Conservation (phyloP, 2,113 vertebrate species). For the Camelus dromedarius region DNA sequence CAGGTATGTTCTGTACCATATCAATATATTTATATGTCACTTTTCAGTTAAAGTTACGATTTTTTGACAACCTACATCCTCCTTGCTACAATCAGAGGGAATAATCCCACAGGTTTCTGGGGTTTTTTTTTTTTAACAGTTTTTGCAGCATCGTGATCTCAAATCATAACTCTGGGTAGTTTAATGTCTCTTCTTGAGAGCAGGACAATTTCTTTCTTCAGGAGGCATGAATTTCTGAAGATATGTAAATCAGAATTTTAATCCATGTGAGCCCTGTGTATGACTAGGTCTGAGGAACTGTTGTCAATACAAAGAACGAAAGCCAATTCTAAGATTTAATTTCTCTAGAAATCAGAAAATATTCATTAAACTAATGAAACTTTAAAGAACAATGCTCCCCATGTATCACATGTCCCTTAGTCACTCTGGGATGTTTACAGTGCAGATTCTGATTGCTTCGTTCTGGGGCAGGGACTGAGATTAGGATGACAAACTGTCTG, state of each 20-base stretch:
- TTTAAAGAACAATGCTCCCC: not conserved
- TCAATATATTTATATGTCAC: conserved; percentile 39
- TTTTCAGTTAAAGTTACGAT: conserved; percentile 66
- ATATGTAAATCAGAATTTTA: conserved; percentile 20
- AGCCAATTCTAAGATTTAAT: not conserved
- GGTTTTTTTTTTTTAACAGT: not conserved
- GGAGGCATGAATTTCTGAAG: not conserved
- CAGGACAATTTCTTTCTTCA: not conserved
- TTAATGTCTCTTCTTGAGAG: conserved; percentile 20
- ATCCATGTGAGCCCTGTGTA: not conserved
- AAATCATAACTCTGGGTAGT: not conserved
- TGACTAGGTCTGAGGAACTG: not conserved
- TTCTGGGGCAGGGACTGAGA: not conserved
- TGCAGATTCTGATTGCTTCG: not conserved
- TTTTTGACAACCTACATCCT: conserved; percentile 72
- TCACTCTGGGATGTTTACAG: not conserved
- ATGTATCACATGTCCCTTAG: not conserved
- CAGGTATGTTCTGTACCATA: not conserved
- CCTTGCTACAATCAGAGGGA: conserved; percentile 15
- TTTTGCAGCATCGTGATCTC: not conserved
- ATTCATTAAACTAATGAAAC: not conserved
- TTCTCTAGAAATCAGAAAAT: conserved; percentile 5
- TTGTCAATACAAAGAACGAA: not conserved
- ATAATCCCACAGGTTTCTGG: conserved; percentile 15
- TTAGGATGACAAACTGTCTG: not conserved